Base-by-base conservation (phyloP, 2,113 vertebrate species). In the Todiramphus chloris region DNA sequence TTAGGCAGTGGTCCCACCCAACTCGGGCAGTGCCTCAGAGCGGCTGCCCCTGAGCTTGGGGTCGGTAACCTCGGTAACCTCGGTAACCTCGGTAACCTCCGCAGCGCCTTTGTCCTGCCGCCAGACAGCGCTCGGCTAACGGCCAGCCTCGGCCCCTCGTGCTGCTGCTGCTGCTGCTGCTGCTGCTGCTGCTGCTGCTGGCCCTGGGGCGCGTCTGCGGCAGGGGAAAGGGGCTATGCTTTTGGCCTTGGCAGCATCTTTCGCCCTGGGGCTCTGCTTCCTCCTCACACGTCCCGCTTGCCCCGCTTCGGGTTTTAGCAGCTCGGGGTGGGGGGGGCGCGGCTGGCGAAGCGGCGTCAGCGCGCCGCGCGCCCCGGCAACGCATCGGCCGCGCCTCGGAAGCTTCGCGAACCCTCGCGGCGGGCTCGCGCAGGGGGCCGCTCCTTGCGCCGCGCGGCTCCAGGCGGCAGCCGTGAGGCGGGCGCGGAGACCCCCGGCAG, bases 11-110 rank as follows among this genome's bases (percentile, higher is more conserved):
- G 1, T 3, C 21, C n/a, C 3, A 3, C 37, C 30, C n/a, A 11
- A 5, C 6, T 0, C 12, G 41, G 60, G 60, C 66, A 20, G 8
- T 2, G 8, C 3, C 1, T 39, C 31, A 10, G 4, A 13, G 6
- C 15, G 48, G 11, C 66, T 91, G 78, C 53, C 77, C 69, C 23
- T 13, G 24, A 5, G 17, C 39, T 56, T 70, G 6, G 64, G 28
- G 11, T 82, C 43, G 19, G 24, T 31, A 62, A 8, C 56, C 37
- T 2, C 7, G n/a, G n/a, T n/a, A n/a, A n/a, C n/a, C n/a, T n/a
- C n/a, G n/a, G n/a, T n/a, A n/a, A n/a, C n/a, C n/a, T 82, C 43
- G 19, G 24, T 31, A 62, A 8, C 56, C 37, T 2, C 7, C 33
- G 55, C 53, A 14, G 55, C 16, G 37, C 39, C 53, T 35, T 43